phyloP scores from a whole-genome alignment of 2,797 vertebrate species.

The Catostomus latipinnis region DNA sequence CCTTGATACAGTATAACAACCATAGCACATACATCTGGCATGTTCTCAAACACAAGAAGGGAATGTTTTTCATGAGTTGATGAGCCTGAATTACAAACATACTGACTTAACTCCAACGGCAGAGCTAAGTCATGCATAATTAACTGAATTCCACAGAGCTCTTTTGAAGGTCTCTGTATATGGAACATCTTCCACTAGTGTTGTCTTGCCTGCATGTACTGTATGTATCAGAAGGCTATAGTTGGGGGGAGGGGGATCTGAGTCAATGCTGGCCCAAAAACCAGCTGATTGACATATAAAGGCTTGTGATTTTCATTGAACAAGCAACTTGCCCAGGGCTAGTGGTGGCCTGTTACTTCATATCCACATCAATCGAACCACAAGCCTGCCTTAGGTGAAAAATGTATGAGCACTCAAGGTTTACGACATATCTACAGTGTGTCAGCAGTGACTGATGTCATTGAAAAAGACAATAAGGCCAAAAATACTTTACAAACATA shows the following conservation, averaged over 20 bases:
- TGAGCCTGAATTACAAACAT: slow-evolving; percentile 58
- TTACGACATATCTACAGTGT: slow-evolving; percentile 1
- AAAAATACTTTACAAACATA: not conserved
- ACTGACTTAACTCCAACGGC: slow-evolving; percentile 59
- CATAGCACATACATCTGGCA: slow-evolving; percentile 10
- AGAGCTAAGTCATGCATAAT: slow-evolving; percentile 59
- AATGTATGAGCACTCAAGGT: slow-evolving; percentile 19
- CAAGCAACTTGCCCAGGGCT: slow-evolving; percentile 55
- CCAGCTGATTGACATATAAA: slow-evolving; percentile 68
- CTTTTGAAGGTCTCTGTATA: slow-evolving; percentile 48
- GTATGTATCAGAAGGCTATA: slow-evolving; percentile 5
- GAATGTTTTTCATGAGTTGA: not conserved
- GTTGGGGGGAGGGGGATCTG: slow-evolving; percentile 38
- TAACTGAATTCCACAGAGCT: slow-evolving; percentile 56
- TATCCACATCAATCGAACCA: slow-evolving; percentile 57
- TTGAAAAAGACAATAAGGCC: not conserved
- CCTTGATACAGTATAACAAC: not conserved
- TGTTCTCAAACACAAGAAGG: slow-evolving; percentile 36
- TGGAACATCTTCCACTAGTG: slow-evolving; percentile 43
- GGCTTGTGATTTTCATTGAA: slow-evolving; percentile 68
- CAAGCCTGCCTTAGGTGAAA: slow-evolving; percentile 33
- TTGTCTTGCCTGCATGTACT: slow-evolving; percentile 47
- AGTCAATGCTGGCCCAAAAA: slow-evolving; percentile 68
- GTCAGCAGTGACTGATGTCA: slow-evolving; percentile 6
- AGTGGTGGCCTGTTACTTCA: slow-evolving; percentile 58